Evolutionary conservation across 2,113 vertebrate species (phyloP), one percentile per base, ranked within the genome.

Genomic region (Ibidorhyncha struthersii): DNA sequence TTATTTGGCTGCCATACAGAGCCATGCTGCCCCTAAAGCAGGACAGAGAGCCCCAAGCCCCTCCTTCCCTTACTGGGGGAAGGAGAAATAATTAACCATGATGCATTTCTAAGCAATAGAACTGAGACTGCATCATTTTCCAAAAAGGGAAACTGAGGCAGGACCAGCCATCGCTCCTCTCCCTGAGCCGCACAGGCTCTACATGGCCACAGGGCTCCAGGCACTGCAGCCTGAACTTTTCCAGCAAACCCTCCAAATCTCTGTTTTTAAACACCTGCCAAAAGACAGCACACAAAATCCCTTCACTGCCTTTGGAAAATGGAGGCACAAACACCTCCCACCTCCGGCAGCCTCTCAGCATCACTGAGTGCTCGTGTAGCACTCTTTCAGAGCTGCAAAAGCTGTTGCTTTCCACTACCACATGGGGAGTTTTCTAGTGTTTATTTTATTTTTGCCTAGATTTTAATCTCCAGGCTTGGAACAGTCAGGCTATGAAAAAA

Each of bases 311-410:
- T 52, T 38, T 8, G 19, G 72, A 69, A 45, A 36, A 43, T 0
- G 1, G 52, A 52, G 40, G 3, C 4, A 20, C 52, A 58, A 53
- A 59, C 30, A 12, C 14, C 21, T 27, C 47, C 52, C 3, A 8
- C n/a, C 66, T 55, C 32, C 14, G 3, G 41, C 76, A 73, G 38
- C 53, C 38, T 55, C 58, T 36, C 7, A 1, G 53, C 59, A 45
- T 22, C 4, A 0, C 40, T 0, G 3, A 12, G 21, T 2, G 0
- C 71, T 43, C 40, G 13, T 7, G 0, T 14, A 23, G 26, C 40
- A 15, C 14, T 36, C 32, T 32, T 14, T 6, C 2, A 2, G 52
- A 62, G 45, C 29, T 40, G 38, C 1, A 2, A 45, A 82, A 63
- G 14, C 43, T 21, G n/a, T 4, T 32, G 23, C 53, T 70, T 83